Conservation (phyloP, 2,888 invertebrate species). For the Sympetrum striolatum region DNA sequence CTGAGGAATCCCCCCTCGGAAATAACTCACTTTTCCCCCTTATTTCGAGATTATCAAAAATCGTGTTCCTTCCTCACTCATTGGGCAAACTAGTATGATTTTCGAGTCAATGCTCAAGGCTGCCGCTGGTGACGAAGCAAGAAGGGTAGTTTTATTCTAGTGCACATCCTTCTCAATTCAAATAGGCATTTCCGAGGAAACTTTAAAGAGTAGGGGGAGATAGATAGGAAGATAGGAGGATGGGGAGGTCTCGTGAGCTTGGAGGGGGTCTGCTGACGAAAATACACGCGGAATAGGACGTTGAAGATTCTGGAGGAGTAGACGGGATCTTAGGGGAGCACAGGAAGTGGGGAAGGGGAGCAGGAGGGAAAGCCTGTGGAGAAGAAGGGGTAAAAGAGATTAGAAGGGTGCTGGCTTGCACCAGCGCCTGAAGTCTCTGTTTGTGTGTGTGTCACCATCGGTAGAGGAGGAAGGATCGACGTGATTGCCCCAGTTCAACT, state of each 20-base stretch:
- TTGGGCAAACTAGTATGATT: background rate
- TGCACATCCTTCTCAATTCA: background rate
- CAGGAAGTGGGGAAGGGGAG: slow-evolving; percentile 29
- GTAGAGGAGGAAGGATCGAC: slow-evolving; percentile 19
- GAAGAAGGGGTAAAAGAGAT: background rate
- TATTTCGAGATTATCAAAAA: too few species aligned
- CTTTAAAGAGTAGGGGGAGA: background rate
- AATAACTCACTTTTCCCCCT: too few species aligned
- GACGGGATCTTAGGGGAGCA: slow-evolving; percentile 27
- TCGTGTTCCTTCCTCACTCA: background rate
- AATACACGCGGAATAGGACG: slow-evolving; percentile 32
- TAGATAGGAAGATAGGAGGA: background rate
- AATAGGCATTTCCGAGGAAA: background rate
- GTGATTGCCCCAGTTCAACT: background rate
- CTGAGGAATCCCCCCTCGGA: too few species aligned
- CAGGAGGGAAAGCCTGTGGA: background rate
- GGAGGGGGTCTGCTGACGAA: slow-evolving; percentile 34
- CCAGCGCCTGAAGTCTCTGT: slow-evolving; percentile 6
- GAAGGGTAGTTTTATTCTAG: background rate
- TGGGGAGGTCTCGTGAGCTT: background rate
- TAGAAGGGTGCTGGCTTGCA: slow-evolving; percentile 16
- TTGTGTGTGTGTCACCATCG: slow-evolving; percentile 28
- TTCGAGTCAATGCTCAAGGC: background rate
- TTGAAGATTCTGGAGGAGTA: background rate
- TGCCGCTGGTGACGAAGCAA: background rate